Percentiles rank a stretch among this genome's conserved stretches.
phyloP scores from a whole-genome alignment of 2,888 invertebrate genomes.

The Didymodactylos carnosus region DNA sequence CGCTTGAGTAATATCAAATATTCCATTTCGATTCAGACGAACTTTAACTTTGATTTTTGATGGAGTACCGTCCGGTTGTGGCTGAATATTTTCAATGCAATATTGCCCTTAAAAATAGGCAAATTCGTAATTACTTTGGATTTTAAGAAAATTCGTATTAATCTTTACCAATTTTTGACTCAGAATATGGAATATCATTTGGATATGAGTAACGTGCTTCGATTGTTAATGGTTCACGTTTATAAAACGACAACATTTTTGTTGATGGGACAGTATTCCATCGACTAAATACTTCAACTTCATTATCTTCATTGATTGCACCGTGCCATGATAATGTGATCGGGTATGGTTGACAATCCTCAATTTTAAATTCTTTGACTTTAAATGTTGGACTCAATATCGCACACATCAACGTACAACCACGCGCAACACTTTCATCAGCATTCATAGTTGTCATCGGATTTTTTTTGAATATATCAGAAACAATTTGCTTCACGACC shows the following conservation, averaged over 20 bases:
- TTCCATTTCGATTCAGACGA: constrained; percentile 74
- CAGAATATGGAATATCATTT: constrained; percentile 21
- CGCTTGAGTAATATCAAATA: constrained; percentile 67
- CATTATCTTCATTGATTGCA: constrained; percentile 29
- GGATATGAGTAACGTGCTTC: constrained; percentile 15
- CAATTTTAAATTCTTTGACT: constrained; percentile 78
- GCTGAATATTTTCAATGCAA: constrained; percentile 43
- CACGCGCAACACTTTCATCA: constrained; percentile 87
- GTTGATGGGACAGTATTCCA: constrained; percentile 75
- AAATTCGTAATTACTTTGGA: neutral
- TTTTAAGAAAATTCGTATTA: neutral
- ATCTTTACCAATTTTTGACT: constrained; percentile 46
- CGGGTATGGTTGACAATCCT: constrained; percentile 69
- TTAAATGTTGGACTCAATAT: constrained; percentile 89
- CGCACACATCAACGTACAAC: constrained; percentile 74
- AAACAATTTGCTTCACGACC: constrained; percentile 66
- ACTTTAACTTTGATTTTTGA: constrained; percentile 89
- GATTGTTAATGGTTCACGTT: constrained; percentile 47
- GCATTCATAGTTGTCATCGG: constrained; percentile 79
- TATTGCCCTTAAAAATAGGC: constrained; percentile 28
- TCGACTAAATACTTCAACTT: constrained; percentile 59
- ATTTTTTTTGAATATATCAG: constrained; percentile 57
- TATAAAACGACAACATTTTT: constrained; percentile 75
- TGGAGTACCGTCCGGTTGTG: constrained; percentile 67
- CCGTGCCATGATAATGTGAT: constrained; percentile 40